These are phyloP conservation scores for Stenotaenia linearis DNA, from an alignment of 2,888 invertebrate genomes.

Conservation along the genomic window DNA sequence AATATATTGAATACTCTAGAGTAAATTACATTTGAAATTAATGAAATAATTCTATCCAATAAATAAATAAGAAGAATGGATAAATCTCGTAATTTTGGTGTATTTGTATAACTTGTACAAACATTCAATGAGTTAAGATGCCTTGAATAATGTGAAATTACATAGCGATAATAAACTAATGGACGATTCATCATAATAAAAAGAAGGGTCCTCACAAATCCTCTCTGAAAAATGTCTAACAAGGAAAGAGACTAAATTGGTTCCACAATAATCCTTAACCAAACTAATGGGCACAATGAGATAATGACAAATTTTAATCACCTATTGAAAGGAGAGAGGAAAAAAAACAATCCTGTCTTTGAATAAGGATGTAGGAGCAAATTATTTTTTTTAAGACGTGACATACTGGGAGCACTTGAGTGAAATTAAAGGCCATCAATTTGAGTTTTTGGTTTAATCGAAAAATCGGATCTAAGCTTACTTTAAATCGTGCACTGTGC, in stretches of 20 bases:
- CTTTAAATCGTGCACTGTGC: slow-evolving; percentile 19
- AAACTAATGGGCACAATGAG: background rate
- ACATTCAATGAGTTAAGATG: background rate
- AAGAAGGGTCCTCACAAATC: background rate
- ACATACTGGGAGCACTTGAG: background rate
- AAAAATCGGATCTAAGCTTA: background rate
- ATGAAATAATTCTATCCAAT: background rate
- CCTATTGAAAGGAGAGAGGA: background rate
- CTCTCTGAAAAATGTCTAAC: background rate
- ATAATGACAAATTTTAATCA: slow-evolving; percentile 8
- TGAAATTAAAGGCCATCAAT: background rate
- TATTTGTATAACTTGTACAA: background rate
- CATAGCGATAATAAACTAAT: background rate
- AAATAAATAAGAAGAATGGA: background rate
- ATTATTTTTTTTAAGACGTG: background rate
- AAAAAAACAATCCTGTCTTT: background rate
- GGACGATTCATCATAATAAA: slow-evolving; percentile 6
- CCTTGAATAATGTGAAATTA: background rate
- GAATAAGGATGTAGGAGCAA: background rate
- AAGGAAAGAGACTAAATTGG: slow-evolving; percentile 16
- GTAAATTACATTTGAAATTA: too few species aligned
- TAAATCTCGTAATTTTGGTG: background rate
- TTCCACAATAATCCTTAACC: background rate
- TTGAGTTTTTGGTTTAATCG: background rate
- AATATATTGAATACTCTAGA: too few species aligned